phyloP scores from a whole-genome alignment of 2,888 invertebrate genomes.

The Chymomyza amoena region DNA sequence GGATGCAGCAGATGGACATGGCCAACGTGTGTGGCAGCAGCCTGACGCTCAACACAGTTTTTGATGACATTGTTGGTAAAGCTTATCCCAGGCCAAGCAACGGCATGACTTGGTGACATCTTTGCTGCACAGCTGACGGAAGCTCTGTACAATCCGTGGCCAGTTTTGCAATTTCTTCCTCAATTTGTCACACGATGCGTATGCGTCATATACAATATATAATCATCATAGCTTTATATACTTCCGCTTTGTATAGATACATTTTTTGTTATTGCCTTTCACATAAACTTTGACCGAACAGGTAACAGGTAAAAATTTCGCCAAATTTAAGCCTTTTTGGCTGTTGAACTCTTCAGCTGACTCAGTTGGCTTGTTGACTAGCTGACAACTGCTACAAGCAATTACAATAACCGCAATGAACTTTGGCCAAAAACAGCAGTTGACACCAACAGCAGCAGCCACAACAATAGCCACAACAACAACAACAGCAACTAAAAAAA shows the following conservation, averaged over 20 bases:
- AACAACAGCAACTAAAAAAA: slow-evolving; percentile 17
- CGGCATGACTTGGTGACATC: background rate
- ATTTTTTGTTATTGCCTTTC: background rate
- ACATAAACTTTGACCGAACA: background rate
- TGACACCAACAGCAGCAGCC: slow-evolving; percentile 15
- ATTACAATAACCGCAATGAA: slow-evolving; percentile 46
- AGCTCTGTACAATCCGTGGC: background rate
- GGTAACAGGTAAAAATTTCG: slow-evolving; percentile 2
- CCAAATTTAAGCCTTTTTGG: background rate
- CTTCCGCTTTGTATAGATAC: background rate
- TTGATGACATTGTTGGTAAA: background rate
- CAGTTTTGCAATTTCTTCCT: slow-evolving; percentile 1
- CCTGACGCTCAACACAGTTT: background rate
- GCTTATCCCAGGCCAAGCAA: background rate
- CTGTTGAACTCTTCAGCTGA: slow-evolving; percentile 5
- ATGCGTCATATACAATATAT: background rate
- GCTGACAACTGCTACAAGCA: slow-evolving; percentile 40
- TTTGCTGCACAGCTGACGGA: background rate
- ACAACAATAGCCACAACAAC: slow-evolving; percentile 15
- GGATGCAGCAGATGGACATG: background rate
- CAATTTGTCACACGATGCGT: slow-evolving; percentile 5
- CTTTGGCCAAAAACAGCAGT: slow-evolving; percentile 14
- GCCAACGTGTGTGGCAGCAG: slow-evolving; percentile 3
- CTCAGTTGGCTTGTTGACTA: slow-evolving; percentile 16
- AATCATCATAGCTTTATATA: background rate